Evolutionary conservation across 2,888 invertebrate genomes (phyloP).

Genomic region (Elgonia sp.): DNA sequence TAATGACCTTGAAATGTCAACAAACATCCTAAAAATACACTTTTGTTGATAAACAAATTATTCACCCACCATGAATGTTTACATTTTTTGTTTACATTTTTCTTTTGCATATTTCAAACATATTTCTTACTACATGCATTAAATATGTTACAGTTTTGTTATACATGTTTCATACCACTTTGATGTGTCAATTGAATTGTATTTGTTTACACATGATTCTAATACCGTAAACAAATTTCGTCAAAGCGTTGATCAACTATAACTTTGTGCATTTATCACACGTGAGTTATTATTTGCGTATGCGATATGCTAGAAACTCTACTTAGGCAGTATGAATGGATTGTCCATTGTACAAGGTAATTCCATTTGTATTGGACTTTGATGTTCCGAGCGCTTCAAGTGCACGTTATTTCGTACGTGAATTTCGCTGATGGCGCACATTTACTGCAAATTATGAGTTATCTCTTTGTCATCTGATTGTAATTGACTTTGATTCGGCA

Average conservation of each 20-base stretch:
- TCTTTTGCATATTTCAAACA: too few relatives aligned
- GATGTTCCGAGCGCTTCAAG: constrained; percentile 31
- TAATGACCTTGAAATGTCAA: too few relatives aligned
- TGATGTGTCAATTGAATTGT: constrained; percentile 16
- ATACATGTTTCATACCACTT: neutral
- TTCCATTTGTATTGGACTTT: constrained; percentile 29
- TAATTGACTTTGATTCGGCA: constrained; percentile 33
- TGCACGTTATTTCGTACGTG: constrained; percentile 11
- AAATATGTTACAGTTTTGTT: neutral
- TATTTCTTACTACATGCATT: too few relatives aligned
- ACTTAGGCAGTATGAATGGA: constrained; percentile 27
- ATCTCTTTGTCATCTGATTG: constrained; percentile 37
- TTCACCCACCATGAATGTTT: too few relatives aligned
- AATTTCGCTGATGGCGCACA: constrained; percentile 38
- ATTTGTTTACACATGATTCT: constrained; percentile 3
- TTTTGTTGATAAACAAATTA: too few relatives aligned
- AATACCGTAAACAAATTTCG: constrained; percentile 12
- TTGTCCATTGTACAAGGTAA: constrained; percentile 33
- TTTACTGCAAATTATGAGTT: constrained; percentile 38
- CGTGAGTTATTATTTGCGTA: constrained; percentile 13
- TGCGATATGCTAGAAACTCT: neutral
- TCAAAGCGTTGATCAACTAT: constrained; percentile 6
- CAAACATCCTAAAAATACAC: too few relatives aligned
- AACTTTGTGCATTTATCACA: constrained; percentile 9
- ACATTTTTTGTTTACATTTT: too few relatives aligned